Evolutionary conservation across 2,113 vertebrate species (phyloP).

Genomic region (Ochotona curzoniae): DNA sequence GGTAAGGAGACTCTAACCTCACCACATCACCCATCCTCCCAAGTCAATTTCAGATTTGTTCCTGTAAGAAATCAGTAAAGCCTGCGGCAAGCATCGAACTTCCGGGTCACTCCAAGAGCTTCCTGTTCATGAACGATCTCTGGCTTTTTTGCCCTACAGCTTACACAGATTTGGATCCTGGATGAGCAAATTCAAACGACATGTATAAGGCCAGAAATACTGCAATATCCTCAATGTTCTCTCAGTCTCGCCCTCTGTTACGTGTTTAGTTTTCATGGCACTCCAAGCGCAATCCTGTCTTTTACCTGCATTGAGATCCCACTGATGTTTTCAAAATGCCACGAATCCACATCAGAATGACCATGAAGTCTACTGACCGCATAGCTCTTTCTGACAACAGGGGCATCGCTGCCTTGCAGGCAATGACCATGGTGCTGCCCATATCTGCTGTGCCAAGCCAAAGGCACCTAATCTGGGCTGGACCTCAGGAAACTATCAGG

Average conservation of each 20-base stretch:
- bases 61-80: conserved; percentile 52
- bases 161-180: conserved; percentile 21
- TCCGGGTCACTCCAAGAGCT: not conserved
- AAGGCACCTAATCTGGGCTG: not conserved
- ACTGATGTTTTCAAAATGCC: not conserved
- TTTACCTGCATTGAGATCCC: not conserved
- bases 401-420: not conserved
- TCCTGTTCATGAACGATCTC: conserved; percentile 38
- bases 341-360: not conserved
- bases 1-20: conserved; percentile 44
- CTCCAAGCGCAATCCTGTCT: not conserved
- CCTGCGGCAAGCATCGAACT: conserved; percentile 4
- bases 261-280: too few relatives aligned
- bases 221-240: not conserved
- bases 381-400: not conserved
- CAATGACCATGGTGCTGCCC: not conserved
- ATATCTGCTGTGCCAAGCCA: not conserved
- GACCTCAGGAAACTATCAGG: not conserved
- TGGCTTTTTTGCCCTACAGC: not conserved
- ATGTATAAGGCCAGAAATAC: not conserved
- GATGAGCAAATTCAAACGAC: conserved; percentile 2
- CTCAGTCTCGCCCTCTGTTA: not conserved
- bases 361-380: not conserved
- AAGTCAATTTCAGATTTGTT: conserved; percentile 56
- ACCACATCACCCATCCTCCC: conserved; percentile 1